Evolutionary conservation across 92 coral and sea anemone genomes (phyloP), one percentile per base, ranked within the genome.

Genomic region (Heteractis magnifica): DNA sequence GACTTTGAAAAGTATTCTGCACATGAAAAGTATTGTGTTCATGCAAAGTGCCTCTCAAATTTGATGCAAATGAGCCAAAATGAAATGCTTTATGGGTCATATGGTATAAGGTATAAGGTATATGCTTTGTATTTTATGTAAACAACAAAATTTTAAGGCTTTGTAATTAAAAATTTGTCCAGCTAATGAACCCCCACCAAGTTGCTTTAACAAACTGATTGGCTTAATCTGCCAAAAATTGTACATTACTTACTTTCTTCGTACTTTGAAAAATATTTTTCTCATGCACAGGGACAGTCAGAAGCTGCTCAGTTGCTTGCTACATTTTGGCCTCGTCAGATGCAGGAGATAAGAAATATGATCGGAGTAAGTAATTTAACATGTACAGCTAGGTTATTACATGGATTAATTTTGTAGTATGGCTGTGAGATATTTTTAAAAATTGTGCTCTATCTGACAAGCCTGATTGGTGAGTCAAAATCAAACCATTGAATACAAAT

Each of bases 311-410:
- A 94, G 84, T 85, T 94, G 26, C 89, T 97, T 9, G 97, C 99
- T 62, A 97, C 94, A 18, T 97, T 97, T 83, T 97, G 99, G 99
- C 94, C 94, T 77, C 95, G 97, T 26, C 94, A 94, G 71, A 91
- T 92, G 88, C 97, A 97, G 80, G 99, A 97, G 34, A 97, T 97
- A 84, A 87, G 99, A 73, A 87, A 65, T n/a, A 94, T 97, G 99
- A 86, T 60, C 44, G 84, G 87, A 60, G 98, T 93, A 87, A 83
- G 92, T 76, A 9, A 23, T 10, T 13, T 18, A n/a, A 5, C 5
- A 58, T 58, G 16, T 58, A 58, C 4, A 12, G 4, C 16, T 58
- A 58, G 64, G 5, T 34, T 58, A 23, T 20, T 65, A 12, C 48
- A 18, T 48, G 50, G 68, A 9, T 12, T 21, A 10, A 21, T 7